Evolutionary conservation across 1,140 invertebrate genomes (phyloP).

Genomic region (Dinoponera quadriceps): DNA sequence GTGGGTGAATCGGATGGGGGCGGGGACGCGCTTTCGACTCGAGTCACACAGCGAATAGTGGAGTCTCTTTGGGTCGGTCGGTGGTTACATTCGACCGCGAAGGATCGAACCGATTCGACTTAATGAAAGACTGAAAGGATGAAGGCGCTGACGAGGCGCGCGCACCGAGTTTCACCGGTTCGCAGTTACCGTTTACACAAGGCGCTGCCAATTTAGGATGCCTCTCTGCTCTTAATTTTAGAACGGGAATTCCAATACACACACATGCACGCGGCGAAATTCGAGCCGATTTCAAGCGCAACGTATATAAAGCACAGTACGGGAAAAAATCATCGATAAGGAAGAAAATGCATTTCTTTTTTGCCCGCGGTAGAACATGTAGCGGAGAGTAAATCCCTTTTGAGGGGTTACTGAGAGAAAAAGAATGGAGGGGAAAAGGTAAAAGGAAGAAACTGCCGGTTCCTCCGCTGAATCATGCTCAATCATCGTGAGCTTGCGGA

Average conservation of each 20-base stretch:
- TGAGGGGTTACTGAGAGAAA: not conserved
- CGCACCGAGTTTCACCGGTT: conserved; percentile 2
- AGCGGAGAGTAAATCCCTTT: not conserved
- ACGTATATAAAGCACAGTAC: too few relatives aligned
- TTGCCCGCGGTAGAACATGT: too few relatives aligned
- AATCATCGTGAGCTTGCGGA: conserved; percentile 28
- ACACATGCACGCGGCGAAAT: not conserved
- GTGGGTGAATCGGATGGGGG: conserved; percentile 36
- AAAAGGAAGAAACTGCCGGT: not conserved
- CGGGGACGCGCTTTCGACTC: conserved; percentile 47
- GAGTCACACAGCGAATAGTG: conserved; percentile 75
- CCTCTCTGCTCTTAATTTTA: not conserved
- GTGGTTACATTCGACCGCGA: conserved; percentile 78
- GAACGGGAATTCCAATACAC: not conserved
- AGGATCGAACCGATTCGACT: conserved; percentile 76
- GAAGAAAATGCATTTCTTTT: not conserved
- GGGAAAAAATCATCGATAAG: not conserved
- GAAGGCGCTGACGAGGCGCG: conserved; percentile 78
- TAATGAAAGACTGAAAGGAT: conserved; percentile 79
- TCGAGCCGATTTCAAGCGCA: not conserved
- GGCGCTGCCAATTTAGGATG: not conserved
- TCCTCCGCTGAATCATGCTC: conserved; percentile 20
- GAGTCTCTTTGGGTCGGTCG: conserved; percentile 71
- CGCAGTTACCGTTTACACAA: conserved; percentile 36
- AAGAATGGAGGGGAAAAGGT: too few relatives aligned